Evolutionary conservation across 2,113 vertebrate species (phyloP).

Genomic region (Strix uralensis): DNA sequence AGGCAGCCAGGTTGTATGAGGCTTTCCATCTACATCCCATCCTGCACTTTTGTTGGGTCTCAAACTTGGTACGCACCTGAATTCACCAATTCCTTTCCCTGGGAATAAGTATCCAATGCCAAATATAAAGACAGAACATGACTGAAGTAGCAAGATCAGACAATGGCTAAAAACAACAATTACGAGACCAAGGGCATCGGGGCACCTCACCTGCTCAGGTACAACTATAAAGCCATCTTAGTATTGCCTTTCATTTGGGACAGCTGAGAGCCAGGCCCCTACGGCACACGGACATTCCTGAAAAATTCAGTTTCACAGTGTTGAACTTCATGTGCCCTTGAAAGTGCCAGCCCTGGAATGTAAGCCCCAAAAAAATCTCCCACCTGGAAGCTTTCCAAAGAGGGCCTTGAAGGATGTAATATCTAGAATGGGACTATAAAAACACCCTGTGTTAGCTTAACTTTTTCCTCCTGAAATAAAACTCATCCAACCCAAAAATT

Average conservation of each 20-base stretch:
- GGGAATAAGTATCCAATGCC: not conserved
- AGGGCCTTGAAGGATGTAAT: not conserved
- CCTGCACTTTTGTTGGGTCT: not conserved
- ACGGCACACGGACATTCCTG: not conserved
- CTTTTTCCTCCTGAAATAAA: not conserved
- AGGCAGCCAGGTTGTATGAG: accelerated
- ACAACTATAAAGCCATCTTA: not conserved
- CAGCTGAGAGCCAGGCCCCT: not conserved
- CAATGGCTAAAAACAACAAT: not conserved
- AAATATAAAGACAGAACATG: not conserved
- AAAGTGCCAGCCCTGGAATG: not conserved
- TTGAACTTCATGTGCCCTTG: not conserved
- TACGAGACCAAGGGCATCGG: not conserved
- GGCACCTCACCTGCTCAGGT: not conserved
- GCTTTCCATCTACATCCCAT: not conserved
- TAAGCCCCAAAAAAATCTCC: not conserved
- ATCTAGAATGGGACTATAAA: not conserved
- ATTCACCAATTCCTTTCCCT: not conserved
- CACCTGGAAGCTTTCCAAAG: not conserved
- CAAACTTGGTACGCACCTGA: accelerated
- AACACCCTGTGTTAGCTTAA: not conserved
- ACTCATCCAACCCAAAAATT: not conserved
- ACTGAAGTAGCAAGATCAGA: not conserved
- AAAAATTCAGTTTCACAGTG: not conserved
- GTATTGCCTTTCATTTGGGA: not conserved